Conservation (phyloP, 2,888 invertebrate species). For the Lithophane ornitopus region DNA sequence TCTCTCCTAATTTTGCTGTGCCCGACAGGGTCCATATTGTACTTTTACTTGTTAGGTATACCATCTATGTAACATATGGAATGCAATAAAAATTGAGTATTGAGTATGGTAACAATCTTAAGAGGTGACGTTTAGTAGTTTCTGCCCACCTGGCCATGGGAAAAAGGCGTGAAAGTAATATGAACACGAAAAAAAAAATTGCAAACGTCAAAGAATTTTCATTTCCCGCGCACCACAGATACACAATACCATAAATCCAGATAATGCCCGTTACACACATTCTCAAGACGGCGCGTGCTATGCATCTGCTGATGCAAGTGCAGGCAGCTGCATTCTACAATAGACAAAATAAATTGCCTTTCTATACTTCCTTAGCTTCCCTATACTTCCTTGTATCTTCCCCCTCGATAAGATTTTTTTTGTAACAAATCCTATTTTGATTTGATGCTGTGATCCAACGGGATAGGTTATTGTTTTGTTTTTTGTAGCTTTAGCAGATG, state of each 20-base stretch:
- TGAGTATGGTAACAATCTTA: too few relatives aligned
- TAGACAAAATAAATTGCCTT: conserved; percentile 55
- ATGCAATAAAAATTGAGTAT: too few relatives aligned
- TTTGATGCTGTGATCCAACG: conserved; percentile 53
- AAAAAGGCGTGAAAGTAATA: too few relatives aligned
- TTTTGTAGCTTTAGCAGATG: conserved; percentile 45
- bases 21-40: too few relatives aligned
- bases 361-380: conserved; percentile 41
- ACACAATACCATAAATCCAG: conserved; percentile 39
- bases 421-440: conserved; percentile 57
- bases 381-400: conserved; percentile 44
- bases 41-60: too few relatives aligned
- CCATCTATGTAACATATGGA: too few relatives aligned
- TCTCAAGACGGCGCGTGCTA: conserved; percentile 62
- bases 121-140: too few relatives aligned
- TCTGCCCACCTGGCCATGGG: too few relatives aligned
- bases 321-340: conserved; percentile 64
- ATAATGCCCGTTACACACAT: conserved; percentile 40
- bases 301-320: conserved; percentile 66
- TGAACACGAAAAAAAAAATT: neutral
- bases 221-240: conserved; percentile 36
- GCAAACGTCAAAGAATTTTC: conserved; percentile 10
- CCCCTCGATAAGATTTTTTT: conserved; percentile 58
- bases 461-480: conserved; percentile 48
- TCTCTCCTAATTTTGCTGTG: too few relatives aligned